Percentiles rank a stretch among this genome's conserved stretches.
Conservation (phyloP, 2,888 invertebrate species). For the Sisyra nigra region DNA sequence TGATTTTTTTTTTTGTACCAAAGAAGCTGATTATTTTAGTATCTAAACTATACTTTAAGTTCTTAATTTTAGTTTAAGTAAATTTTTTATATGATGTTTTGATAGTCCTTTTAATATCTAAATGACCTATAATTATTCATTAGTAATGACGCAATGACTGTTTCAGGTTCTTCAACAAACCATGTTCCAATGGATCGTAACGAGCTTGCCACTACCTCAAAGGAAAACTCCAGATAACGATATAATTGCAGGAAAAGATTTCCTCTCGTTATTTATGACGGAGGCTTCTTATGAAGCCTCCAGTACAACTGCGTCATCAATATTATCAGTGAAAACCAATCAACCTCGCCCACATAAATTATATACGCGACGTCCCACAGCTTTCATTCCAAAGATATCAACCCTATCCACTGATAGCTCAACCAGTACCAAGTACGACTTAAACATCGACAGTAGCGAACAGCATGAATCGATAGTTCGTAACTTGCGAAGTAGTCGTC, state of each 20-base stretch:
- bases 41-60: too few relatives aligned
- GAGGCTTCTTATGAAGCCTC: neutral
- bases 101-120: too few relatives aligned
- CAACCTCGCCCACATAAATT: neutral
- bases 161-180: too few relatives aligned
- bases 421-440: neutral
- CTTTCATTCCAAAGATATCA: neutral
- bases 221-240: conserved; percentile 17
- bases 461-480: conserved; percentile 4
- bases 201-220: too few relatives aligned
- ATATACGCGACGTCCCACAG: too few relatives aligned
- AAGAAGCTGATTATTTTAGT: too few relatives aligned
- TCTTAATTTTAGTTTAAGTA: too few relatives aligned
- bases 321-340: neutral
- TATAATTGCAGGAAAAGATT: conserved; percentile 29
- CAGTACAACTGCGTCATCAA: neutral
- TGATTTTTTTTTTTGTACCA: too few relatives aligned
- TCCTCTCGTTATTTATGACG: conserved; percentile 22
- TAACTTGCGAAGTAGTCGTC: conserved; percentile 7
- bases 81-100: too few relatives aligned
- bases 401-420: neutral
- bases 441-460: conserved; percentile 5
- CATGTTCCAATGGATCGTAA: too few relatives aligned
- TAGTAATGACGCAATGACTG: too few relatives aligned
- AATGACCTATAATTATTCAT: too few relatives aligned